A percentile compares a stretch with the other conserved stretches of the same genome.
These are phyloP conservation scores for Acipenser transmontanus DNA, from an alignment of 2,797 vertebrate genomes.

Conservation along the genomic window DNA sequence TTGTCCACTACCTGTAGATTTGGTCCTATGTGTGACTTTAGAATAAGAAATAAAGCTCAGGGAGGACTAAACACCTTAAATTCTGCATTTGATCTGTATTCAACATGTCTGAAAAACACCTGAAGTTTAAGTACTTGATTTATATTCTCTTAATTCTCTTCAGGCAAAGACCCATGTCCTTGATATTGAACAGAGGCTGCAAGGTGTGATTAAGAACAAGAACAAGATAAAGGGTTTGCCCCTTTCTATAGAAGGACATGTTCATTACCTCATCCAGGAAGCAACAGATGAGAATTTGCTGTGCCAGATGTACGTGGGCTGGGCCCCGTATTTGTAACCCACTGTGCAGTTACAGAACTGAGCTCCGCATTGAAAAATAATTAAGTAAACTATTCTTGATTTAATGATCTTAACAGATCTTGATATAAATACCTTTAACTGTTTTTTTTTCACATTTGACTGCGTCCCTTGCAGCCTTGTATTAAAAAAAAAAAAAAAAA, in stretches of 20 bases:
- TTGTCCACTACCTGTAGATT: no score
- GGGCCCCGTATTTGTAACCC: constrained; percentile 88
- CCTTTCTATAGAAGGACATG: constrained; percentile 93
- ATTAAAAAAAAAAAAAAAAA: no score
- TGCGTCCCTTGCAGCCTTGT: no score
- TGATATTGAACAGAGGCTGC: constrained; percentile 91
- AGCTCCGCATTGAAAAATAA: no score
- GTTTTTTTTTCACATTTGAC: no score
- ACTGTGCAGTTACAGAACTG: constrained; percentile 18
- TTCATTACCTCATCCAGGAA: constrained; percentile 96
- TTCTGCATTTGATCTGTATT: no score
- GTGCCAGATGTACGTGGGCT: constrained; percentile 96
- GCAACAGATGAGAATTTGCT: constrained; percentile 87
- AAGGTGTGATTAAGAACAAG: constrained; percentile 91
- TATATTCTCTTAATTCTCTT: constrained; percentile 17
- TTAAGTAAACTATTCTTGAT: no score
- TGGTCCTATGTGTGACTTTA: no score
- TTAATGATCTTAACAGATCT: no score
- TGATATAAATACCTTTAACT: no score
- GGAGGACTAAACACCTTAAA: no score
- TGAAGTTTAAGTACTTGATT: neutral
- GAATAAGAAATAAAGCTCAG: no score
- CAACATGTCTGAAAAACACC: neutral
- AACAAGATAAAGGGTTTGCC: constrained; percentile 93
- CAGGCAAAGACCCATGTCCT: constrained; percentile 95